Percentiles rank a stretch among this genome's conserved stretches.
phyloP scores from a whole-genome alignment of 53 echinoderm and acorn worm genomes.

The Stichopus horrens region DNA sequence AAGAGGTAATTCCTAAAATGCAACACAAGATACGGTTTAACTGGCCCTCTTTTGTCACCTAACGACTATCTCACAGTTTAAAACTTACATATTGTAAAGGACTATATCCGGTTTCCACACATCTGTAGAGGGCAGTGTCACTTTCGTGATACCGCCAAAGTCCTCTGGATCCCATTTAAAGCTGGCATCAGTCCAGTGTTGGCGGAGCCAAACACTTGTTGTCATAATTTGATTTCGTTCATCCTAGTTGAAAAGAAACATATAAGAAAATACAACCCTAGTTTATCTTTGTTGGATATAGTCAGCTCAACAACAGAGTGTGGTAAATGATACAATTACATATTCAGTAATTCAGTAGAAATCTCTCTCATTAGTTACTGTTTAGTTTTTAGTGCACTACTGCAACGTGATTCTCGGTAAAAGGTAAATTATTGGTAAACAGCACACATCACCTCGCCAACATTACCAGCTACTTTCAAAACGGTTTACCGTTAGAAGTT shows the following conservation, averaged over 20 bases:
- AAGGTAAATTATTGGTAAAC: no score
- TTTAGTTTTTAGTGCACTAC: no score
- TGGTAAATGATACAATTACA: no score
- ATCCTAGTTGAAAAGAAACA: constrained; percentile 54
- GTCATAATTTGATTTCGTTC: constrained; percentile 89
- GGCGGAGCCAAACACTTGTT: constrained; percentile 88
- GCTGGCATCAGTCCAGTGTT: constrained; percentile 79
- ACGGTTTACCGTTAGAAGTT: no score
- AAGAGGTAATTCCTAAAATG: no score
- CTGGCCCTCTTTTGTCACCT: neutral
- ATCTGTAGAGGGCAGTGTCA: constrained; percentile 74
- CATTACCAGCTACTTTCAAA: no score
- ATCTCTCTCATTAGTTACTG: no score
- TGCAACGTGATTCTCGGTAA: no score
- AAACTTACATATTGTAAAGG: constrained; percentile 85
- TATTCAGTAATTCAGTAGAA: no score
- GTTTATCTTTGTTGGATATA: neutral
- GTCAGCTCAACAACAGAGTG: neutral
- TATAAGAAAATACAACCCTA: neutral
- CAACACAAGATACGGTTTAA: no score
- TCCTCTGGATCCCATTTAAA: constrained; percentile 79
- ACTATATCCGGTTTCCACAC: constrained; percentile 94
- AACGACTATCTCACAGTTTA: neutral
- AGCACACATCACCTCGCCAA: no score
- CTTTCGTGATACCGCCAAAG: constrained; percentile 68